Base-by-base conservation (phyloP, 2,797 vertebrate species). In the Rhinichthys osculus region DNA sequence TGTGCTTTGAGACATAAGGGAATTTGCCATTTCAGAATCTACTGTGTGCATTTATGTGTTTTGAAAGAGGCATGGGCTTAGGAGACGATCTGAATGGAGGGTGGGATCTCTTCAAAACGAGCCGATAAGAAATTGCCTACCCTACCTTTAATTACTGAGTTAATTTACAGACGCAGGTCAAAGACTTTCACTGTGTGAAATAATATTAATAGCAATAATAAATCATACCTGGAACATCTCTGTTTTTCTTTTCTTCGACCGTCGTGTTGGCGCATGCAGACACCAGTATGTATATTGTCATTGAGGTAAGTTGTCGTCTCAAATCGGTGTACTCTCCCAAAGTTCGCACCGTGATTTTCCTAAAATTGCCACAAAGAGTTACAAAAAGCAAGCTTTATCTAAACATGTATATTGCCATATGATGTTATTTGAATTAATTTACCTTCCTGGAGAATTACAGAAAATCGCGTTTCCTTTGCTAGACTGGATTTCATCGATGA, bases 401-500 rank as follows among this genome's bases (percentile, higher is more conserved):
- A 67, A 69, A 57, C 9, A 30, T 33, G 17, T 19, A 16, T 54
- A 13, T 1, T 27, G 1, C 10, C 0, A 35, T 8, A 52, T 78
- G 70, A 72, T 72, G 7, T 50, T 6, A 57, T 13, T 5, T 19
- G 1, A 40, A 44, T 23, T 0, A 0, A 70, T 87, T 91, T 82
- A 95, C 94, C 93, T 92, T 86, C 94, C 92, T 11, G 87, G 42
- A 0, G 94, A 95, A 62, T 91, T 87, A 3, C 87, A 85, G 90
- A 95, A 95, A 77, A 90, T 69, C 0, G 94, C 8, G 19, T 69
- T 90, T 47, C 89, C 89, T 0, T 70, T 79, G 69, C 86, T 66
- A 44, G 71, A 88, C 21, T 87, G 1, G 17, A 93, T 85, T 64
- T 93, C 90, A 33, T 94, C 92, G 38, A 94, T 93, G 33, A 95